phyloP scores from a whole-genome alignment of 2,888 invertebrate genomes.

The Zele albiditarsus region DNA sequence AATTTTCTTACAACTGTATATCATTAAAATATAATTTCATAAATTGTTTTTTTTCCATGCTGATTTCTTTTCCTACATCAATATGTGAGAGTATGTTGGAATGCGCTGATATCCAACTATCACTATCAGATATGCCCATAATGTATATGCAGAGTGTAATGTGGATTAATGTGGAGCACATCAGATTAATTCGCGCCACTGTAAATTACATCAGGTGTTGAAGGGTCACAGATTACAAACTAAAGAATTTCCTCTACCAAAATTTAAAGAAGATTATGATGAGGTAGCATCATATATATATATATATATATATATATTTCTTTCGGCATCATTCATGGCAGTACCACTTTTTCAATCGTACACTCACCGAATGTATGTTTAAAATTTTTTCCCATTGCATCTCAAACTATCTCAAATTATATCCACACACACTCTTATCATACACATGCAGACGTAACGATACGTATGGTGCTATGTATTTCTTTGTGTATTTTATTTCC shows the following conservation, averaged over 20 bases:
- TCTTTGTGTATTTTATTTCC: not conserved
- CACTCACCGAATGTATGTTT: not conserved
- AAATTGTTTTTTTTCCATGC: no score
- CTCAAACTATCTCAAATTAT: constrained; percentile 6
- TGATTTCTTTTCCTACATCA: no score
- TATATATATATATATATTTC: no score
- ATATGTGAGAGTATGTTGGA: no score
- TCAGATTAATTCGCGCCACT: constrained; percentile 22
- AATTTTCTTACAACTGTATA: no score
- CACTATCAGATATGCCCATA: no score
- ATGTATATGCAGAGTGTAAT: not conserved
- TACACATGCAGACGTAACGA: no score
- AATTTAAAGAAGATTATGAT: constrained; percentile 14
- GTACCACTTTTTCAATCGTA: constrained; percentile 1
- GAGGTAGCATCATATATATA: not conserved
- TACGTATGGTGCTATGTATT: no score
- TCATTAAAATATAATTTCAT: no score
- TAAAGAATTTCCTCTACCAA: constrained; percentile 12
- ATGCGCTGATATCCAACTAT: no score
- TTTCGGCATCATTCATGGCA: not conserved
- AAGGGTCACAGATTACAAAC: constrained; percentile 23
- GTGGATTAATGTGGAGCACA: not conserved
- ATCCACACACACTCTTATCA: no score
- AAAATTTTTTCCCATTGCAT: not conserved
- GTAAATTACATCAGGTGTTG: constrained; percentile 30